Evolutionary conservation across 1,140 invertebrate species (phyloP), one percentile per base, ranked within the genome.

Genomic region (Linepithema humile): DNA sequence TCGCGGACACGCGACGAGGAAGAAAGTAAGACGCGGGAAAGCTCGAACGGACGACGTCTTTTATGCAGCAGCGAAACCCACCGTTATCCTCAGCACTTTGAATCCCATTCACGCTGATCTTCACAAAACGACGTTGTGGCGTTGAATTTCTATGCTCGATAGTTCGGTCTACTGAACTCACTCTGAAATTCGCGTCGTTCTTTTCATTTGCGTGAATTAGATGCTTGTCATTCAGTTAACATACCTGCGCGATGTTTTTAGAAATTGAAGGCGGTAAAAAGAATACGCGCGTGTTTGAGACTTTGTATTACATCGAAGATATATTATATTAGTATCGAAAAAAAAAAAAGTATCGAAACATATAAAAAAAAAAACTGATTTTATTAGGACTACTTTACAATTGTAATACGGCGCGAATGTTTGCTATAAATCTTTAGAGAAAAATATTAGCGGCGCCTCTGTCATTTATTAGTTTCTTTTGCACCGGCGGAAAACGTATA

Each of bases 61-160:
- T 84, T 48, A 87, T 87, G 85, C 85, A 80, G 50, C 82, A 72
- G 20, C 23, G 60, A 74, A 87, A 87, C 40, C 29, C 69, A 55
- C 69, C 85, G 69, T 84, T 65, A 65, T 73, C 57, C 53, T 12
- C 26, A 17, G 59, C 26, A 26, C 62, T 53, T 82, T 59, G 57
- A 77, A 88, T 77, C 60, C 38, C 55, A 64, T 74, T 87, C 72
- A 72, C 80, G 82, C 17, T 74, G 45, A 80, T 70, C 86, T 57
- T 43, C 35, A 74, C 85, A 53, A 84, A 88, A 88, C 53, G 85
- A 26, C 74, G n/a, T 26, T 50, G 45, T 59, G 69, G 53, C n/a
- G 87, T 87, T 87, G 82, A 43, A 87, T 87, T 80, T 74, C 73
- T 80, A 87, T 59, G 69, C 60, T 23, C 67, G 73, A 84, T 55